Percentiles rank a stretch among this genome's conserved stretches.
phyloP scores from a whole-genome alignment of 2,888 invertebrate genomes.

The Quadroppia sp. region DNA sequence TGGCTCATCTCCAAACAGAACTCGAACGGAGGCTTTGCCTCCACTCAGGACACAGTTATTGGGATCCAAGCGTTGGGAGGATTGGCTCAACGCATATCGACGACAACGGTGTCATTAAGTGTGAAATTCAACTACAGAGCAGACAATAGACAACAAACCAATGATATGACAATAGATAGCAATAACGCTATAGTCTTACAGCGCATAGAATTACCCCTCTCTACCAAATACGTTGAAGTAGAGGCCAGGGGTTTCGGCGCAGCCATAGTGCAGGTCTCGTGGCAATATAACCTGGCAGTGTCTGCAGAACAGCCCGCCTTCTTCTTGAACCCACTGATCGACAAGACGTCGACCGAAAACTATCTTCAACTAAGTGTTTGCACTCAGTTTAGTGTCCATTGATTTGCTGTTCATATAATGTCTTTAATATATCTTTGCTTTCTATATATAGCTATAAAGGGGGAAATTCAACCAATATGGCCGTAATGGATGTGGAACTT shows the following conservation, averaged over 20 bases:
- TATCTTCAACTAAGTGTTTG: slow-evolving; percentile 77
- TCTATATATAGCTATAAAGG: slow-evolving; percentile 45
- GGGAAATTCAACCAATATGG: slow-evolving; percentile 69
- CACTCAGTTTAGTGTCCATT: slow-evolving; percentile 50
- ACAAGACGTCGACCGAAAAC: slow-evolving; percentile 70
- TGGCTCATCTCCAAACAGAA: slow-evolving; percentile 71
- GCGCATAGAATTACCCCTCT: slow-evolving; percentile 62
- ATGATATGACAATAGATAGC: slow-evolving; percentile 10
- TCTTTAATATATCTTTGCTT: neutral
- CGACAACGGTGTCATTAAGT: slow-evolving; percentile 56
- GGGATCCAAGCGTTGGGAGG: slow-evolving; percentile 47
- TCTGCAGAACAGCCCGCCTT: slow-evolving; percentile 83
- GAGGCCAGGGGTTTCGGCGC: slow-evolving; percentile 75
- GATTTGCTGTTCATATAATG: too few species aligned
- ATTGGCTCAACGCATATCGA: slow-evolving; percentile 53
- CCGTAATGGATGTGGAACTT: slow-evolving; percentile 79
- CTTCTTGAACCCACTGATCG: slow-evolving; percentile 77
- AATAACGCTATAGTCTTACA: slow-evolving; percentile 74
- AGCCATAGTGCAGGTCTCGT: slow-evolving; percentile 67
- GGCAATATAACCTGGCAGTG: slow-evolving; percentile 75
- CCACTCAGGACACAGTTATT: slow-evolving; percentile 58
- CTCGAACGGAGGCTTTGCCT: slow-evolving; percentile 66
- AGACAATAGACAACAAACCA: slow-evolving; percentile 49
- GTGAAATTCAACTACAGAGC: slow-evolving; percentile 59
- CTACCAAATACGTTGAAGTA: slow-evolving; percentile 64